A percentile compares a stretch with the other conserved stretches of the same genome.
Conservation (phyloP, 2,888 invertebrate species). For the Agonopterix subpropinquella region DNA sequence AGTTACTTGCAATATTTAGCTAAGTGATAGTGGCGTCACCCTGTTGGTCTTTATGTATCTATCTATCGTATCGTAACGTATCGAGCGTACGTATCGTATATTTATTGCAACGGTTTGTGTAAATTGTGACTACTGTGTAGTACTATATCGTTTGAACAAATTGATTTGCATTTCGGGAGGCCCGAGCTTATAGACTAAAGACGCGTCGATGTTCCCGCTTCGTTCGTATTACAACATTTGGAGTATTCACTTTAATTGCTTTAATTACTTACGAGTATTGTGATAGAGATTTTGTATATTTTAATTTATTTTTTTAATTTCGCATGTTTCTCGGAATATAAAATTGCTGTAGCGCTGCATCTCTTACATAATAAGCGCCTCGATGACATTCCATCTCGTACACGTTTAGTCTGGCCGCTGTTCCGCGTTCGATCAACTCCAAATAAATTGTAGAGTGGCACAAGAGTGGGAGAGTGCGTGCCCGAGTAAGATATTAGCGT, state of each 20-base stretch:
- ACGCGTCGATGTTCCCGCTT: constrained; percentile 43
- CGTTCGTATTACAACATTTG: constrained; percentile 65
- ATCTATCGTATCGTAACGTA: constrained; percentile 16
- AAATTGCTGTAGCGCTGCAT: constrained; percentile 61
- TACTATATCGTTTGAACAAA: constrained; percentile 29
- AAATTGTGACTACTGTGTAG: constrained; percentile 56
- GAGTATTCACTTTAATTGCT: constrained; percentile 75
- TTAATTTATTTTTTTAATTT: constrained; percentile 75
- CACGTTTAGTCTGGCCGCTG: not conserved
- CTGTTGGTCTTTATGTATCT: constrained; percentile 42
- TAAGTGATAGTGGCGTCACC: constrained; percentile 55
- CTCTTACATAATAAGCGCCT: constrained; percentile 40
- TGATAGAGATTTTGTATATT: constrained; percentile 77
- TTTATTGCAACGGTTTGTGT: constrained; percentile 49
- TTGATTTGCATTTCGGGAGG: constrained; percentile 3
- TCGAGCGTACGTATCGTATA: constrained; percentile 43
- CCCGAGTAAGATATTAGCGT: constrained; percentile 75
- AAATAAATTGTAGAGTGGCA: constrained; percentile 29
- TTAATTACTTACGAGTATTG: constrained; percentile 77
- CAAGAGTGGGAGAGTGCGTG: constrained; percentile 46
- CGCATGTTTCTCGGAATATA: constrained; percentile 58
- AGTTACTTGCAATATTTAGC: constrained; percentile 68
- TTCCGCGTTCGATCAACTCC: not conserved
- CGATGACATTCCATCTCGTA: not conserved
- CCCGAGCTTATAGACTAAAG: constrained; percentile 10